A percentile compares a stretch with the other conserved stretches of the same genome.
These are phyloP conservation scores for Pachymerium ferrugineum DNA, from an alignment of 2,888 invertebrate species.

Conservation along the genomic window DNA sequence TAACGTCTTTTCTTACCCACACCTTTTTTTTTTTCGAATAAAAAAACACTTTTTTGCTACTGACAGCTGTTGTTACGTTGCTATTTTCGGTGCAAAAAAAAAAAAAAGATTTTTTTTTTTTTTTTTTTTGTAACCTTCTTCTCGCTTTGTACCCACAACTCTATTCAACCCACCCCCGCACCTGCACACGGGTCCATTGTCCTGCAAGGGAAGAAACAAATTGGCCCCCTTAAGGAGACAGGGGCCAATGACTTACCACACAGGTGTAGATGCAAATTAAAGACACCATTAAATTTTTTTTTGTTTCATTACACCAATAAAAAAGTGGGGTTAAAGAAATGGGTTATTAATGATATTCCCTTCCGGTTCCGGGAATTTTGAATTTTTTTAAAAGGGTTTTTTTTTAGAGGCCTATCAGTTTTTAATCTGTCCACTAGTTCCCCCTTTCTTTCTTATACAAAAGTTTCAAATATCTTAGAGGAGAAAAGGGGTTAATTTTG, in stretches of 20 bases:
- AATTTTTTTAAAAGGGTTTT: no score
- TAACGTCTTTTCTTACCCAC: no score
- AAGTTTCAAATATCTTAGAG: constrained; percentile 12
- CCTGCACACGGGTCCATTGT: constrained; percentile 11
- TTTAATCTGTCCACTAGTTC: background rate
- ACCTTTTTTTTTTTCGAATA: background rate
- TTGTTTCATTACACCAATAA: background rate
- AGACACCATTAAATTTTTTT: background rate
- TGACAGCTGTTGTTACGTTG: background rate
- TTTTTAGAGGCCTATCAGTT: constrained; percentile 2
- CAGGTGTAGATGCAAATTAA: background rate
- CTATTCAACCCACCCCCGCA: background rate
- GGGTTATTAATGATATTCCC: background rate
- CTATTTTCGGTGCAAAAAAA: background rate
- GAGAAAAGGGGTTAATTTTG: constrained; percentile 5
- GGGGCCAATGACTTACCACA: background rate
- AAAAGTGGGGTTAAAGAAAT: background rate
- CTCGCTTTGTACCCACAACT: background rate
- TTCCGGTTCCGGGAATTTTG: no score
- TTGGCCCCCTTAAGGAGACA: background rate
- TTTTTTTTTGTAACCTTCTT: no score
- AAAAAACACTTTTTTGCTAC: background rate
- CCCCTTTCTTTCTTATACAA: background rate
- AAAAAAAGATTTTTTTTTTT: no score
- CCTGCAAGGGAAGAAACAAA: background rate